Evolutionary conservation across 1,140 invertebrate species (phyloP).

Genomic region (Diploscapter pachys): DNA sequence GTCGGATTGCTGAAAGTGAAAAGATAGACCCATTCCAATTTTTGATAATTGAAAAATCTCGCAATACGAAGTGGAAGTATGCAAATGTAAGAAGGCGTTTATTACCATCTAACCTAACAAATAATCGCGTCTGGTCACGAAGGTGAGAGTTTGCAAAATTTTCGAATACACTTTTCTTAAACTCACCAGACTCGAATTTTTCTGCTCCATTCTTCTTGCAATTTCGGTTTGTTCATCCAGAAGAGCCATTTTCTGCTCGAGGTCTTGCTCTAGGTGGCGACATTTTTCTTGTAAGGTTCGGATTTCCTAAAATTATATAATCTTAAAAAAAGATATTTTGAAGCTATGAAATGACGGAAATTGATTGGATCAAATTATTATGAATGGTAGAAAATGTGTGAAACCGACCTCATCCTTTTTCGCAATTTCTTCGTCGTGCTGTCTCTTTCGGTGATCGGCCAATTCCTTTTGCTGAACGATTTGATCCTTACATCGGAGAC

Average conservation of each 20-base stretch:
- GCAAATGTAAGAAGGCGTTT: too few species aligned
- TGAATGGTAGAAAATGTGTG: background rate
- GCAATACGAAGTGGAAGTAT: too few species aligned
- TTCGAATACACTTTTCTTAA: too few species aligned
- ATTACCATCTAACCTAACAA: too few species aligned
- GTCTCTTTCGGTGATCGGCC: conserved; percentile 23
- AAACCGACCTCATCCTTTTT: conserved; percentile 16
- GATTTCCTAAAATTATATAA: background rate
- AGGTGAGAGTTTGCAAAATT: too few species aligned
- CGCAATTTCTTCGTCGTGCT: conserved; percentile 20
- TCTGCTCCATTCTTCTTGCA: conserved; percentile 9
- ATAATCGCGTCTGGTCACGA: too few species aligned
- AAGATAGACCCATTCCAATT: too few species aligned
- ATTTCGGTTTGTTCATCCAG: conserved; percentile 26
- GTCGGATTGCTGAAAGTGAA: too few species aligned
- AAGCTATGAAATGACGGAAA: background rate
- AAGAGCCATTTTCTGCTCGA: conserved; percentile 18
- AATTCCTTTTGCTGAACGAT: conserved; percentile 22
- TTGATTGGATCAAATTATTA: background rate
- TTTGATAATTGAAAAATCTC: too few species aligned
- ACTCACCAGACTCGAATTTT: conserved; percentile 19
- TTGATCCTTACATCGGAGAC: conserved; percentile 9
- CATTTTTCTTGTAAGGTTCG: conserved; percentile 11
- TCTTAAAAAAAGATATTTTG: background rate
- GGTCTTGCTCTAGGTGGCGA: conserved; percentile 7